phyloP scores from a whole-genome alignment of 2,888 invertebrate genomes.

The Caradrina clavipalpis region DNA sequence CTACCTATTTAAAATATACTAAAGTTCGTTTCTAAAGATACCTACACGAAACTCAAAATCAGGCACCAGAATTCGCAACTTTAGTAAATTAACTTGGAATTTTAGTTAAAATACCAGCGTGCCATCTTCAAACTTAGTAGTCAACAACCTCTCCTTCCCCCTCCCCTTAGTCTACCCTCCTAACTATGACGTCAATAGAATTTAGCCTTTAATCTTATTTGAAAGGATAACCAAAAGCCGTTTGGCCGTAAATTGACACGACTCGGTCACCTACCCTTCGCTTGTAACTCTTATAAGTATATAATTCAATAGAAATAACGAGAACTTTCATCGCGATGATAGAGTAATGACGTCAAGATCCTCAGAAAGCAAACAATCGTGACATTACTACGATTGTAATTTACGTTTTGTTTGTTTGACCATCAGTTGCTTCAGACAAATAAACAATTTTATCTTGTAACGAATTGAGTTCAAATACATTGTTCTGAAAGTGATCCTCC shows the following conservation, averaged over 20 bases:
- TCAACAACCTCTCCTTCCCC: slow-evolving; percentile 37
- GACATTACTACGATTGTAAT: slow-evolving; percentile 10
- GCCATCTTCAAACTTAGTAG: slow-evolving; percentile 10
- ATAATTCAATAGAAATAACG: slow-evolving; percentile 26
- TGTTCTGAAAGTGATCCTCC: slow-evolving; percentile 2
- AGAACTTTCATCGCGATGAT: slow-evolving; percentile 3
- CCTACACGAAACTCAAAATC: slow-evolving; percentile 1
- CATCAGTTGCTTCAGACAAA: neutral
- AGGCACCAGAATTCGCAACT: neutral
- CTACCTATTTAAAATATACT: neutral
- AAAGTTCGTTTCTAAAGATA: neutral
- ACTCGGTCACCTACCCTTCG: slow-evolving; percentile 20
- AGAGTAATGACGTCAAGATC: slow-evolving; percentile 14
- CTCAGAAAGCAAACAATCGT: neutral
- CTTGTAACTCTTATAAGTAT: slow-evolving; percentile 17
- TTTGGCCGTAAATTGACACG: slow-evolving; percentile 37
- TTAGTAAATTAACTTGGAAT: slow-evolving; percentile 7
- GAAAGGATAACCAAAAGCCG: slow-evolving; percentile 56
- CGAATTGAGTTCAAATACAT: neutral
- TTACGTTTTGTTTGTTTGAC: slow-evolving; percentile 24
- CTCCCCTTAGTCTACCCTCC: neutral
- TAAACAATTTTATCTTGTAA: slow-evolving; percentile 20
- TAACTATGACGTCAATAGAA: slow-evolving; percentile 65
- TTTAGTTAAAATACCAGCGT: slow-evolving; percentile 19
- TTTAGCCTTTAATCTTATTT: slow-evolving; percentile 65